phyloP scores from a whole-genome alignment of 2,888 invertebrate genomes.

The Silvanus unidentatus region DNA sequence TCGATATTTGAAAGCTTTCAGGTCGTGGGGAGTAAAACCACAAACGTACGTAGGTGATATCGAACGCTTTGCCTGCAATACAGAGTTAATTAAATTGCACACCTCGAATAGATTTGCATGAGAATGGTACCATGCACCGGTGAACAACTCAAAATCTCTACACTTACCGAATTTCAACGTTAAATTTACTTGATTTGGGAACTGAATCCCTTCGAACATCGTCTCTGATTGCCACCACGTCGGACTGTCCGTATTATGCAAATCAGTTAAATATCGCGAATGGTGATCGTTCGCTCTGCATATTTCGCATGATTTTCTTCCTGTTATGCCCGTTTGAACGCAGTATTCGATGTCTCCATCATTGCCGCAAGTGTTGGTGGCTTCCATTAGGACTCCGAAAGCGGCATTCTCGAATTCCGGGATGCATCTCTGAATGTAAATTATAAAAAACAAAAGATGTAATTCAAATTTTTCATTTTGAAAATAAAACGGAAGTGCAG shows the following conservation, averaged over 20 bases:
- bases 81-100: conserved; percentile 14
- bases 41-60: conserved; percentile 92
- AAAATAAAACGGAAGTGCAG: too few species aligned
- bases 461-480: too few species aligned
- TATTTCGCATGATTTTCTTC: conserved; percentile 70
- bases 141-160: too few species aligned
- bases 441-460: conserved; percentile 12
- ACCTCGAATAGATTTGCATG: not conserved
- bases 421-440: conserved; percentile 75
- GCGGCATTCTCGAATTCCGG: conserved; percentile 97
- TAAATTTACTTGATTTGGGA: conserved; percentile 87
- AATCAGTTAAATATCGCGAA: conserved; percentile 78
- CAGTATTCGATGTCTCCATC: conserved; percentile 76
- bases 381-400: conserved; percentile 80
- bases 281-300: conserved; percentile 69
- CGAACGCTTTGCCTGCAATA: conserved; percentile 84
- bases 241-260: conserved; percentile 82
- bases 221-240: conserved; percentile 99
- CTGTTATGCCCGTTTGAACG: conserved; percentile 77
- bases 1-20: conserved; percentile 95
- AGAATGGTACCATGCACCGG: not conserved
- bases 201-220: conserved; percentile 89
- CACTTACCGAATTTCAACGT: conserved; percentile 34
- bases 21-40: conserved; percentile 94
- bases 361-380: conserved; percentile 94